Percentiles rank a stretch among this genome's conserved stretches.
phyloP scores from a whole-genome alignment of 2,113 vertebrate species.

The Lagenorhynchus albirostris region DNA sequence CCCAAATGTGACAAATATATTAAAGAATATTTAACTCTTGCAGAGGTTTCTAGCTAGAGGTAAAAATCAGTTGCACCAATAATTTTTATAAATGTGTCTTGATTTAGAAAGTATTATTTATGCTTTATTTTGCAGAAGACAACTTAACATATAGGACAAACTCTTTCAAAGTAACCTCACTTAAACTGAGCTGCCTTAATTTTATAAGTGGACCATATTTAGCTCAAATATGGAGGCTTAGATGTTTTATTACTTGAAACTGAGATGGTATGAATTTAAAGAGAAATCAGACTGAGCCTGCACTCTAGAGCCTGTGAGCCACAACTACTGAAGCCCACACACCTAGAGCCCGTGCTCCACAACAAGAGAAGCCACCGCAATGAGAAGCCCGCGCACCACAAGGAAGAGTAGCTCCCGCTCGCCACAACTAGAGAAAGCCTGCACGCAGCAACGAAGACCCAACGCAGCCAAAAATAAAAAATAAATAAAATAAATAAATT shows the following conservation, averaged over 20 bases:
- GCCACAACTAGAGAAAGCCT: too few species aligned
- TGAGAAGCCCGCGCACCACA: too few species aligned
- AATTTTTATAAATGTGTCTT: conserved; percentile 42
- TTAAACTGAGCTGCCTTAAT: neutral
- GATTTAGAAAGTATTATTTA: conserved; percentile 18
- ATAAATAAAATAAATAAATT: too few species aligned
- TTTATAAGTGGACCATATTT: neutral
- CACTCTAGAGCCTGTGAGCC: too few species aligned
- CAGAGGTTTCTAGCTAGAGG: conserved; percentile 62
- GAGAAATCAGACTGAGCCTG: neutral
- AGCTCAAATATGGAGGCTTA: too few species aligned
- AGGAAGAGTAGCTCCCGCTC: too few species aligned
- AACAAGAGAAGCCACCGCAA: too few species aligned
- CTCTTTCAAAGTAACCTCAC: neutral
- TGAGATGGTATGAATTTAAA: neutral
- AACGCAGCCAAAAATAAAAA: too few species aligned
- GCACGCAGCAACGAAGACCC: too few species aligned
- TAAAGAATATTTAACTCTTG: conserved; percentile 70
- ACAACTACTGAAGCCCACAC: too few species aligned
- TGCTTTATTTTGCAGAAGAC: neutral
- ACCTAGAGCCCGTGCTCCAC: too few species aligned
- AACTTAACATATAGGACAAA: neutral
- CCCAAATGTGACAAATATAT: conserved; percentile 32
- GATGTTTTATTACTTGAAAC: neutral
- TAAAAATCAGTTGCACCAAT: conserved; percentile 53